Evolutionary conservation across 2,888 invertebrate genomes (phyloP).

Genomic region (Mesorhabditis spiculigera): DNA sequence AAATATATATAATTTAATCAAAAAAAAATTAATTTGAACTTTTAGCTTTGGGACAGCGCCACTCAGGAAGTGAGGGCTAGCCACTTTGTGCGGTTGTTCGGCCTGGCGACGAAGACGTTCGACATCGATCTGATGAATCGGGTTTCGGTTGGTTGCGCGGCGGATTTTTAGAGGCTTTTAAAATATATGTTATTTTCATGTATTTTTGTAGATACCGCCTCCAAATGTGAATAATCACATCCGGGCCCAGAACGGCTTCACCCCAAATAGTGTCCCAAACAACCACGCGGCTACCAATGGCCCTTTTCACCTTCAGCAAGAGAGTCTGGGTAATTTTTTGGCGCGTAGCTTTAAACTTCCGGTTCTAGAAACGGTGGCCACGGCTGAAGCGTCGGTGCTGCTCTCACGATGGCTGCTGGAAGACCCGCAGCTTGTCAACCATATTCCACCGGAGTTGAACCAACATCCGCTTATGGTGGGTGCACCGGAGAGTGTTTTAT

Average conservation of each 20-base stretch:
- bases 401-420: conserved; percentile 12
- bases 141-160: neutral
- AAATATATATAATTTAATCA: neutral
- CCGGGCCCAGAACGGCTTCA: neutral
- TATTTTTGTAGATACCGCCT: too few species aligned
- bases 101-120: neutral
- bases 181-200: neutral
- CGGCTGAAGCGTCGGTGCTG: conserved; percentile 8
- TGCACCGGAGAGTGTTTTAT: neutral
- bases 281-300: neutral
- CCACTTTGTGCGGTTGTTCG: neutral
- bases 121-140: neutral
- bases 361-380: neutral
- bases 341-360: neutral
- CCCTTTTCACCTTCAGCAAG: neutral
- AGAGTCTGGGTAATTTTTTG: neutral
- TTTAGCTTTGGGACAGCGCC: neutral
- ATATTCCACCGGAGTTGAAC: conserved; percentile 37
- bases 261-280: neutral
- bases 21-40: neutral
- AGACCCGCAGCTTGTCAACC: neutral
- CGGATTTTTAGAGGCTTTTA: neutral
- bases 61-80: neutral
- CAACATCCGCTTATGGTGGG: conserved; percentile 19
- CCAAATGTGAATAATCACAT: neutral